Evolutionary conservation across 2,113 vertebrate species (phyloP).

Genomic region (Chaetodon auriga): DNA sequence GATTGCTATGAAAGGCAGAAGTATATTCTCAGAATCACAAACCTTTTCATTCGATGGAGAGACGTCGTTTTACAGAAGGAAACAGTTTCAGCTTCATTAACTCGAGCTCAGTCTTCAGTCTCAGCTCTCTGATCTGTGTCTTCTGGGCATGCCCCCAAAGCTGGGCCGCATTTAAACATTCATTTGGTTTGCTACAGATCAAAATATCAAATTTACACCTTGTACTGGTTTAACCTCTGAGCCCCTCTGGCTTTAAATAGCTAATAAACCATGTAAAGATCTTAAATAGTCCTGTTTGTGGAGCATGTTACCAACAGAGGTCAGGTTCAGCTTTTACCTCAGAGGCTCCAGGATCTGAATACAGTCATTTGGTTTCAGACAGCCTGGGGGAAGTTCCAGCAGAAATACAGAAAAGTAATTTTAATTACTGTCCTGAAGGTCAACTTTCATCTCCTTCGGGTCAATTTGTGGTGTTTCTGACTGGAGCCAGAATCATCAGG

Average conservation of each 20-base stretch:
- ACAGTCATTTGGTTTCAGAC: background rate
- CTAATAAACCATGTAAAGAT: background rate
- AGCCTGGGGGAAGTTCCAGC: background rate
- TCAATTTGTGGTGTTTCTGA: background rate
- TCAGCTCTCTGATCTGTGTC: conserved; percentile 4
- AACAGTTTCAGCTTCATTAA: too few relatives aligned
- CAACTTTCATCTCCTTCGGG: background rate
- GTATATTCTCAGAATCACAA: background rate
- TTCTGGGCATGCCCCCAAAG: background rate
- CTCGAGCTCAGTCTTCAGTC: background rate
- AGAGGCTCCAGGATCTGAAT: background rate
- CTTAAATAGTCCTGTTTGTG: background rate
- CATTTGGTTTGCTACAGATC: conserved; percentile 3
- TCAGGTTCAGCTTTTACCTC: background rate
- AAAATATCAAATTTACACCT: background rate
- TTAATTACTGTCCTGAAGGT: background rate
- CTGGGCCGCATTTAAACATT: conserved; percentile 5
- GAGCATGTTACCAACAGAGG: background rate
- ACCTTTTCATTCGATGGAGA: background rate
- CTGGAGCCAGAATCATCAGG: background rate
- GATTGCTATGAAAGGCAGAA: background rate
- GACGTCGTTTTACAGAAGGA: too few relatives aligned
- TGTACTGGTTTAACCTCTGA: background rate
- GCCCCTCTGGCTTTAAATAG: background rate
- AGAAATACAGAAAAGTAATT: background rate